A percentile compares a stretch with the other conserved stretches of the same genome.
phyloP scores from a whole-genome alignment of 1,140 invertebrate species.

The Zeugodacus cucurbitae region DNA sequence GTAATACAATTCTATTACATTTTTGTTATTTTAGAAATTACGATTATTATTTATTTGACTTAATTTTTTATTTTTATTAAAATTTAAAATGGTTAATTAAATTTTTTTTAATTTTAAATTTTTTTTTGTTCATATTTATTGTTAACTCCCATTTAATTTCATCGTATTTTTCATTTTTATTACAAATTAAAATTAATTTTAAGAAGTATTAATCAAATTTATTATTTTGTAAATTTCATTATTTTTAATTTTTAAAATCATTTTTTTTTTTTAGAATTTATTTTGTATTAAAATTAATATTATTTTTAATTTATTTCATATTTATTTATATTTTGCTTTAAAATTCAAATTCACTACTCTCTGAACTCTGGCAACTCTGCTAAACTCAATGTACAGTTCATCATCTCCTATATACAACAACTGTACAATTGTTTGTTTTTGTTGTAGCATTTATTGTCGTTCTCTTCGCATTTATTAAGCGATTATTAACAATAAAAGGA shows the following conservation, averaged over 20 bases:
- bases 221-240: background rate
- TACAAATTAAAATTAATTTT: background rate
- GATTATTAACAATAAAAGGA: conserved; percentile 59
- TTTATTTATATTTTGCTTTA: background rate
- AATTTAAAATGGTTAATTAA: background rate
- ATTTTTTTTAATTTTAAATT: background rate
- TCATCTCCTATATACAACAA: background rate
- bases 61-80: too few relatives aligned
- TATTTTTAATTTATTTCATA: background rate
- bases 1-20: too few relatives aligned
- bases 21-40: too few relatives aligned
- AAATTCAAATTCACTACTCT: too few relatives aligned
- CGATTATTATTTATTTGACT: too few relatives aligned
- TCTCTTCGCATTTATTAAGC: conserved; percentile 62
- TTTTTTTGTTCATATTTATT: background rate
- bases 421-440: background rate
- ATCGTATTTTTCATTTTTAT: background rate
- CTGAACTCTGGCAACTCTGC: background rate
- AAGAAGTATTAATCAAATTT: background rate
- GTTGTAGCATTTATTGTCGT: background rate
- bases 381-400: background rate
- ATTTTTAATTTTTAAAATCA: background rate
- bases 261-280: background rate
- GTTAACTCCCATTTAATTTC: background rate
- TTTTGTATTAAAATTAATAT: too few relatives aligned